Evolutionary conservation across 2,888 invertebrate genomes (phyloP).

Genomic region (Suillia variegata): DNA sequence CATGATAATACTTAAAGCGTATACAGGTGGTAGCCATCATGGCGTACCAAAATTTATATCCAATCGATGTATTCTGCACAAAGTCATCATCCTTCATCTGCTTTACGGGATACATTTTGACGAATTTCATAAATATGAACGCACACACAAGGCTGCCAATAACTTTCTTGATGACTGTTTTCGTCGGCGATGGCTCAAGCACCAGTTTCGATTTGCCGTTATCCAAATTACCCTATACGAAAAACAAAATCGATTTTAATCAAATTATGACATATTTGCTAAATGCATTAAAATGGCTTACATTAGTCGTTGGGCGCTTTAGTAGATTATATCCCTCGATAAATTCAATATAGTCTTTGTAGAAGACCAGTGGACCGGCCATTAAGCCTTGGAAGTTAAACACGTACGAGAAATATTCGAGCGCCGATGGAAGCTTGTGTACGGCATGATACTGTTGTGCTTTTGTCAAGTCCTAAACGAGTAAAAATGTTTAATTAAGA

Average conservation of each 20-base stretch:
- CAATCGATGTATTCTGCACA: conserved; percentile 65
- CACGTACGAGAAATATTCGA: conserved; percentile 90
- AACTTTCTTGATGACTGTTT: conserved; percentile 76
- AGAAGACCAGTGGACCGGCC: conserved; percentile 94
- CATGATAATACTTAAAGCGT: conserved; percentile 94
- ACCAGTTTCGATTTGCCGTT: conserved; percentile 63
- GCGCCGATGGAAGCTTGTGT: conserved; percentile 74
- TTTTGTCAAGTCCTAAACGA: conserved; percentile 70
- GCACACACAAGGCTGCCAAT: conserved; percentile 74
- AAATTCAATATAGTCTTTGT: conserved; percentile 90
- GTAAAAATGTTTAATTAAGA: conserved; percentile 9
- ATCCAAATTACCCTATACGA: conserved; percentile 62
- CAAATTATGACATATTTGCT: too few species aligned
- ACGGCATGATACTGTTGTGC: conserved; percentile 72
- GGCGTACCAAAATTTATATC: conserved; percentile 76
- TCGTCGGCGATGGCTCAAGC: conserved; percentile 74
- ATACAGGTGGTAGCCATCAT: conserved; percentile 76
- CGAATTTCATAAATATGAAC: conserved; percentile 71
- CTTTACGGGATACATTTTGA: conserved; percentile 74
- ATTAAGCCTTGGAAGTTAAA: conserved; percentile 93
- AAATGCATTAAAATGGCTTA: conserved; percentile 30
- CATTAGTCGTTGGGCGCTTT: conserved; percentile 59
- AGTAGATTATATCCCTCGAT: conserved; percentile 74
- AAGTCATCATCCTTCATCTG: conserved; percentile 74
- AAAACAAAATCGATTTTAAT: neutral